Percentiles rank a stretch among this genome's conserved stretches.
Conservation (phyloP, 2,888 invertebrate genomes). For the Magallana nippona region DNA sequence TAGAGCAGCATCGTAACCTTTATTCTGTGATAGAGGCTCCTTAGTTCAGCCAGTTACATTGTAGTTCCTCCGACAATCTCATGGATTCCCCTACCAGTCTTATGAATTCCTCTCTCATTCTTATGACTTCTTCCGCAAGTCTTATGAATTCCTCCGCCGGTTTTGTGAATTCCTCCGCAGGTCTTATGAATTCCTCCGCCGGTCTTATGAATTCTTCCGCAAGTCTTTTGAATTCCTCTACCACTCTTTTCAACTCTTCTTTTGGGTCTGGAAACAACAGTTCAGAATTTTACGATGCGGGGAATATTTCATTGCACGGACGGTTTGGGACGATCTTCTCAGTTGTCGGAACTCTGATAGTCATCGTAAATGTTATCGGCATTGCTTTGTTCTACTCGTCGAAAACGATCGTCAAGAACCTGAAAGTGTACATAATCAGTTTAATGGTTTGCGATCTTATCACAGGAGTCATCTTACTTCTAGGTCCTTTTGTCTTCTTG, state of each 20-base stretch:
- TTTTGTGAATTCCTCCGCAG: neutral
- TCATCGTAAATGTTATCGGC: neutral
- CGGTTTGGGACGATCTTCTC: neutral
- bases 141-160: no score
- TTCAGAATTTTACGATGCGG: neutral
- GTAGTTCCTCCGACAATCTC: no score
- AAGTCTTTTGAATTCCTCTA: neutral
- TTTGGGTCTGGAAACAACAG: neutral
- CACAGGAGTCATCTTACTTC: neutral
- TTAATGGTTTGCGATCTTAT: neutral
- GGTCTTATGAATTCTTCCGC: no score
- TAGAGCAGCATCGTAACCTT: no score
- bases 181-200: no score
- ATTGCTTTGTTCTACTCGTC: neutral
- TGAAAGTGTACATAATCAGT: neutral
- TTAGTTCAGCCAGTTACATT: no score
- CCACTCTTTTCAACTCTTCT: neutral
- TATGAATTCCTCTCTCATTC: no score
- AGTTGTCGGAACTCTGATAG: neutral
- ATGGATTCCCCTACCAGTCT: no score
- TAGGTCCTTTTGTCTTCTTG: neutral
- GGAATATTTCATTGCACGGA: neutral
- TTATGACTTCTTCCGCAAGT: no score
- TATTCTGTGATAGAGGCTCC: no score
- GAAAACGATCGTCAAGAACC: neutral